phyloP scores from a whole-genome alignment of 2,797 vertebrate genomes.

The Ispidina lecontei region DNA sequence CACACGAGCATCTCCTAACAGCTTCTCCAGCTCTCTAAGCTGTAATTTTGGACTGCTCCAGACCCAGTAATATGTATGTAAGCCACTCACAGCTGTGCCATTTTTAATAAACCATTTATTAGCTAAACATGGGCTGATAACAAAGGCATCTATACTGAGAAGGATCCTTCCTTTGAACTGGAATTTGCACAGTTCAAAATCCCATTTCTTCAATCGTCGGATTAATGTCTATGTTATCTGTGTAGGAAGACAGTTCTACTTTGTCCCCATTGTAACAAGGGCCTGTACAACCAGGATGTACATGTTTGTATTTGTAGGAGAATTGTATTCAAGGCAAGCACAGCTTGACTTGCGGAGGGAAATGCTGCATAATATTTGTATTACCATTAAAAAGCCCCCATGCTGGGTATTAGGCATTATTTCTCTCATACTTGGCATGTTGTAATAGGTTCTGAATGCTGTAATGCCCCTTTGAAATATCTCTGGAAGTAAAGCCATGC shows the following conservation, averaged over 20 bases:
- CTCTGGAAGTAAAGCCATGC: slow-evolving; percentile 36
- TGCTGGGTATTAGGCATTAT: slow-evolving; percentile 67
- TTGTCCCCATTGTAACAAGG: slow-evolving; percentile 28
- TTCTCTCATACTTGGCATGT: slow-evolving; percentile 37
- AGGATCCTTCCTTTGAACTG: slow-evolving; percentile 67
- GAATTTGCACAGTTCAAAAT: slow-evolving; percentile 73
- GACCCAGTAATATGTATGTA: slow-evolving; percentile 18
- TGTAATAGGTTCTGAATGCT: slow-evolving; percentile 49
- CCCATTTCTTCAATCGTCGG: slow-evolving; percentile 59
- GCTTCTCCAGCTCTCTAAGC: not conserved
- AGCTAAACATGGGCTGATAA: slow-evolving; percentile 56
- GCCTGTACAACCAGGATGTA: slow-evolving; percentile 1
- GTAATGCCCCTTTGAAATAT: slow-evolving; percentile 61
- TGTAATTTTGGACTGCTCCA: not conserved
- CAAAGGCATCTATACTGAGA: slow-evolving; percentile 64
- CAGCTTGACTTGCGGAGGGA: slow-evolving; percentile 41
- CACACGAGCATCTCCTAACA: not conserved
- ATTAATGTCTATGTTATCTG: slow-evolving; percentile 72
- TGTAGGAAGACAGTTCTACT: slow-evolving; percentile 35
- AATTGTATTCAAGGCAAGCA: slow-evolving; percentile 37
- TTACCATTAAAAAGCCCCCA: slow-evolving; percentile 67
- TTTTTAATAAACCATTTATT: slow-evolving; percentile 70
- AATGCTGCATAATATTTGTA: slow-evolving; percentile 54
- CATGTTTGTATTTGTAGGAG: slow-evolving; percentile 57
- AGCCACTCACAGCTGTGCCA: slow-evolving; percentile 42